These are phyloP conservation scores for Macrosoma leucophasiata DNA, from an alignment of 2,888 invertebrate genomes.

Conservation along the genomic window DNA sequence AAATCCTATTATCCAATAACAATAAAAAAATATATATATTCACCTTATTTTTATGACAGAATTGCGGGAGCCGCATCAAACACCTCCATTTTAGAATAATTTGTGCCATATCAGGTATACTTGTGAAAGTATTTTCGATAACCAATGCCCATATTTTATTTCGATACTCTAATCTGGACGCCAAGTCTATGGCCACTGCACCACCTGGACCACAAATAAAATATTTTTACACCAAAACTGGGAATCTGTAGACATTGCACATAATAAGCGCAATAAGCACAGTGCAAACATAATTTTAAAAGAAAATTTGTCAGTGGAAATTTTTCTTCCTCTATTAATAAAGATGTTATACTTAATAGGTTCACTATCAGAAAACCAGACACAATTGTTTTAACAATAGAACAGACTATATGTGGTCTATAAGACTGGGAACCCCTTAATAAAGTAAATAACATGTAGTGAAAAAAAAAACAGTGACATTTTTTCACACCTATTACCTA, in stretches of 20 bases:
- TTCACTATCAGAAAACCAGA: too few relatives aligned
- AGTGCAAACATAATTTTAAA: too few relatives aligned
- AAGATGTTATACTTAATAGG: not conserved
- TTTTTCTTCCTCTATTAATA: too few relatives aligned
- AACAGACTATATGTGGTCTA: too few relatives aligned
- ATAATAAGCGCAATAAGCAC: too few relatives aligned
- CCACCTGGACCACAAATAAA: constrained; percentile 77
- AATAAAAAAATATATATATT: constrained; percentile 12
- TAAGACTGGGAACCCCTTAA: too few relatives aligned
- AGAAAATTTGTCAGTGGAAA: too few relatives aligned
- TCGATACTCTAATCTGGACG: constrained; percentile 83
- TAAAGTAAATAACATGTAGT: too few relatives aligned
- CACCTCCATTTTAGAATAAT: constrained; percentile 85
- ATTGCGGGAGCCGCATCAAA: constrained; percentile 84
- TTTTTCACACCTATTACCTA: too few relatives aligned
- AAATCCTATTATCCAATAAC: not conserved
- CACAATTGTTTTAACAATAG: too few relatives aligned
- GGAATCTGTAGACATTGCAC: too few relatives aligned
- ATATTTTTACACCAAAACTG: not conserved
- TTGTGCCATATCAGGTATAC: constrained; percentile 94
- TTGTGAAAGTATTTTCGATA: constrained; percentile 96
- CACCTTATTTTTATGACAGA: constrained; percentile 95
- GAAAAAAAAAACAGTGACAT: too few relatives aligned
- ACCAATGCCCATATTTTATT: constrained; percentile 90
- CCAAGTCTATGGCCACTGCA: constrained; percentile 92